These are phyloP conservation scores for Eupithecia insigniata DNA, from an alignment of 2,888 invertebrate species.

Conservation along the genomic window DNA sequence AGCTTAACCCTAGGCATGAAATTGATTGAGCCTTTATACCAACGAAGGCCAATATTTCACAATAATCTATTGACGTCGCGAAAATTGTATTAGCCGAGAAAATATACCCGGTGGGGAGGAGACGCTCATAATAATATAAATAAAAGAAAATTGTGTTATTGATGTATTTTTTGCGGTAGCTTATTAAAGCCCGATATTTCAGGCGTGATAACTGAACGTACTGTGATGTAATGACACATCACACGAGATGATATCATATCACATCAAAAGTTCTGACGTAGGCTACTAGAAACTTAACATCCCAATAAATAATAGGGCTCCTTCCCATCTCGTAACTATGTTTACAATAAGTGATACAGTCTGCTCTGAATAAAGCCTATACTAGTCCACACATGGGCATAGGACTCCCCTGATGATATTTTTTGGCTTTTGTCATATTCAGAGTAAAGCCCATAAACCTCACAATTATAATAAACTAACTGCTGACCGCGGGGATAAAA, in stretches of 20 bases:
- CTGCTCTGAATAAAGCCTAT: too few species aligned
- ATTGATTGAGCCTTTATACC: slow-evolving; percentile 19
- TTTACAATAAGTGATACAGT: too few species aligned
- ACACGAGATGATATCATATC: background rate
- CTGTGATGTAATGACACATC: background rate
- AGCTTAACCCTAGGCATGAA: slow-evolving; percentile 5
- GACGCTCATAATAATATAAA: slow-evolving; percentile 33
- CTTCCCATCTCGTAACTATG: too few species aligned
- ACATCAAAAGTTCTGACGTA: background rate
- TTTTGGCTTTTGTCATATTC: too few species aligned
- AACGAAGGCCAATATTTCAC: slow-evolving; percentile 25
- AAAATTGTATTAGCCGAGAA: slow-evolving; percentile 33
- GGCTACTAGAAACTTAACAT: background rate
- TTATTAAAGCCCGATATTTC: background rate
- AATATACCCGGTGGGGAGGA: slow-evolving; percentile 27
- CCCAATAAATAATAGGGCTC: background rate
- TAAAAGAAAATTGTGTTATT: slow-evolving; percentile 30
- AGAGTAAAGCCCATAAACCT: too few species aligned
- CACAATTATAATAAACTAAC: too few species aligned
- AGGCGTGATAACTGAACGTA: background rate
- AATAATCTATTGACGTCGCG: slow-evolving; percentile 28
- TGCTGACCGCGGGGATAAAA: too few species aligned
- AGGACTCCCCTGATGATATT: too few species aligned
- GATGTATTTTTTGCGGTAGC: slow-evolving; percentile 32
- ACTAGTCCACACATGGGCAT: too few species aligned